phyloP scores from a whole-genome alignment of 2,113 vertebrate species.

The Tragelaphus buxtoni region DNA sequence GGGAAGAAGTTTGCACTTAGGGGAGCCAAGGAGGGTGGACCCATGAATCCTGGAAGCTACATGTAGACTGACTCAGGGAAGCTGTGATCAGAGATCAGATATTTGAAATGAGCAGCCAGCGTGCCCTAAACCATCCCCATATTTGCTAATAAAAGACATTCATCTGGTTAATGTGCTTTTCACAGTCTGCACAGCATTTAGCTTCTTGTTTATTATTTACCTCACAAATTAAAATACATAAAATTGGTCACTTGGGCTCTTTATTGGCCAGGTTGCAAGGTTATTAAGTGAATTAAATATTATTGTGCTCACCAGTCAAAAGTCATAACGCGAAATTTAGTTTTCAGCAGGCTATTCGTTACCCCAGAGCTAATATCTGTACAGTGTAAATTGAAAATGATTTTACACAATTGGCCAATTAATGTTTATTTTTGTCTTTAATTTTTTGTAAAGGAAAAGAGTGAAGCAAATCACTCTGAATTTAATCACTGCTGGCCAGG shows the following conservation, averaged over 20 bases:
- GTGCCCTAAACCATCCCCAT: background rate
- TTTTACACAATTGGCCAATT: conserved; percentile 71
- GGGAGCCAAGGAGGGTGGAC: background rate
- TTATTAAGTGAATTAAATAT: conserved; percentile 76
- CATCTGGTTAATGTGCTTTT: conserved; percentile 61
- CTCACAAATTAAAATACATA: conserved; percentile 75
- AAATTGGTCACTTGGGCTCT: conserved; percentile 72
- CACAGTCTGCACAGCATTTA: conserved; percentile 63
- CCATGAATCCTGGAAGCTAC: background rate
- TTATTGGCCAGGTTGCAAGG: conserved; percentile 72
- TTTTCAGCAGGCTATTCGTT: conserved; percentile 54
- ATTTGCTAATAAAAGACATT: conserved; percentile 72
- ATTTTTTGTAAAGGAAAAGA: conserved; percentile 29
- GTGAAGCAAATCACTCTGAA: background rate
- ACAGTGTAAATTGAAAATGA: conserved; percentile 68
- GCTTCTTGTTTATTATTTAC: conserved; percentile 76
- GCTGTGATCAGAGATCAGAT: conserved; percentile 34
- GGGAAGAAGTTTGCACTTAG: background rate
- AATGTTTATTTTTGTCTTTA: conserved; percentile 67
- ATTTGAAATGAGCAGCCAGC: conserved; percentile 33
- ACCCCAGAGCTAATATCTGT: conserved; percentile 61
- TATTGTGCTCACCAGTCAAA: conserved; percentile 66
- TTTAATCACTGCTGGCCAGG: background rate
- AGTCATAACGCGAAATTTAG: conserved; percentile 65
- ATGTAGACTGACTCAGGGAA: background rate